These are phyloP conservation scores for Knipowitschia caucasica DNA, from an alignment of 2,797 vertebrate species.

Conservation along the genomic window DNA sequence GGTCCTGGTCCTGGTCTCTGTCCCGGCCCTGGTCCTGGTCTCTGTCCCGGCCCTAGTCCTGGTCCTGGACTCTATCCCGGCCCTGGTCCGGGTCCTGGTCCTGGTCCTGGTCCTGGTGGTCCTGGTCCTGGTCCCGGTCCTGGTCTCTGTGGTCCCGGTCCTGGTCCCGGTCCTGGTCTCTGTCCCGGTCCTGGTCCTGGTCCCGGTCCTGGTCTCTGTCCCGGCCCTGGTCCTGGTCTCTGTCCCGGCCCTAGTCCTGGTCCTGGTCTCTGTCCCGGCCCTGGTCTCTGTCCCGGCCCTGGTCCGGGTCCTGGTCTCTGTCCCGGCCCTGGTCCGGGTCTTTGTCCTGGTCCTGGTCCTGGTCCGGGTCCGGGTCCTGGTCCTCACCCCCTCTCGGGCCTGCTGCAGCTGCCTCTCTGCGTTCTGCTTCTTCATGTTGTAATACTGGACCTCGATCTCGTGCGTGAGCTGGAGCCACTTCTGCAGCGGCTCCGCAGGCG, in stretches of 20 bases:
- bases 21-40: too few species aligned
- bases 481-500: conserved; percentile 60
- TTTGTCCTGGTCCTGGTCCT: neutral
- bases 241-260: neutral
- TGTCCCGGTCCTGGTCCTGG: neutral
- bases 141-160: too few species aligned
- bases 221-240: neutral
- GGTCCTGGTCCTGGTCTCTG: too few species aligned
- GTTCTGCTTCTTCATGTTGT: conserved; percentile 91
- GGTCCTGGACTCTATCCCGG: too few species aligned
- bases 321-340: neutral
- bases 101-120: too few species aligned
- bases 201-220: neutral
- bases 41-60: too few species aligned
- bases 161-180: too few species aligned
- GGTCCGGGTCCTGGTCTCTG: neutral
- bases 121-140: too few species aligned
- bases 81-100: too few species aligned
- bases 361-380: neutral
- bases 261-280: neutral
- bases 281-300: neutral
- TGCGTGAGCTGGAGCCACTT: conserved; percentile 77
- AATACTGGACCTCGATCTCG: conserved; percentile 82
- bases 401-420: conserved; percentile 89
- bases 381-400: conserved; percentile 89